Evolutionary conservation across 1,140 invertebrate genomes (phyloP).

Genomic region (Leptopilina boulardi): DNA sequence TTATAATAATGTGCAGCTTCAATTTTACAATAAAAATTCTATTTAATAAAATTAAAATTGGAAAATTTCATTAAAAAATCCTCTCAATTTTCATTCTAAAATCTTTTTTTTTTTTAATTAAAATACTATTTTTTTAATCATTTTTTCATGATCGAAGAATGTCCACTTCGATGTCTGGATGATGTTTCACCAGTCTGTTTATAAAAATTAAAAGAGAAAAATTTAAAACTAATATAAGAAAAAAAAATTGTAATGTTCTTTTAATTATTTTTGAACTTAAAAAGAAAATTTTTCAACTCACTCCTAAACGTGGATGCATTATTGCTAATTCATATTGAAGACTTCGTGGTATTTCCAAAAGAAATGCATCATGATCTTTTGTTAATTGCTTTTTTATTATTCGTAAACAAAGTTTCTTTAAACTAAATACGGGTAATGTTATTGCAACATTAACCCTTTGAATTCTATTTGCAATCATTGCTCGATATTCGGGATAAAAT

Average conservation of each 20-base stretch:
- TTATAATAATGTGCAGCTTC: too few species aligned
- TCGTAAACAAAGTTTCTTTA: constrained; percentile 67
- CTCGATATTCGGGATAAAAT: constrained; percentile 63
- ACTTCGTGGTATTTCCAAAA: constrained; percentile 63
- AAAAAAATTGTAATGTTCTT: too few species aligned
- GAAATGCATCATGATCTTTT: constrained; percentile 66
- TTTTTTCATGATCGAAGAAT: not conserved
- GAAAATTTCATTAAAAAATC: too few species aligned
- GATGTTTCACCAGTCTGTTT: not conserved
- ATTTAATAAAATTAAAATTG: too few species aligned
- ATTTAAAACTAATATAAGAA: not conserved
- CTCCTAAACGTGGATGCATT: constrained; percentile 49
- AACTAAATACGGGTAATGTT: constrained; percentile 66
- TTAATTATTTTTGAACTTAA: not conserved
- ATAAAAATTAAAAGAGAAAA: not conserved
- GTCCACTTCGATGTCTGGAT: not conserved
- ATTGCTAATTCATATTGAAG: constrained; percentile 60
- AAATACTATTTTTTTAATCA: not conserved
- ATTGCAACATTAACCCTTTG: constrained; percentile 64
- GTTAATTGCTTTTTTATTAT: constrained; percentile 58
- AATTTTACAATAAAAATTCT: too few species aligned
- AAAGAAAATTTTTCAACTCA: not conserved
- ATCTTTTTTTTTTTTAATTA: not conserved
- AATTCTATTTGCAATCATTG: constrained; percentile 45
- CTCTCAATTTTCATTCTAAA: not conserved